Evolutionary conservation across 2,113 vertebrate genomes (phyloP).

Genomic region (Mus pahari): DNA sequence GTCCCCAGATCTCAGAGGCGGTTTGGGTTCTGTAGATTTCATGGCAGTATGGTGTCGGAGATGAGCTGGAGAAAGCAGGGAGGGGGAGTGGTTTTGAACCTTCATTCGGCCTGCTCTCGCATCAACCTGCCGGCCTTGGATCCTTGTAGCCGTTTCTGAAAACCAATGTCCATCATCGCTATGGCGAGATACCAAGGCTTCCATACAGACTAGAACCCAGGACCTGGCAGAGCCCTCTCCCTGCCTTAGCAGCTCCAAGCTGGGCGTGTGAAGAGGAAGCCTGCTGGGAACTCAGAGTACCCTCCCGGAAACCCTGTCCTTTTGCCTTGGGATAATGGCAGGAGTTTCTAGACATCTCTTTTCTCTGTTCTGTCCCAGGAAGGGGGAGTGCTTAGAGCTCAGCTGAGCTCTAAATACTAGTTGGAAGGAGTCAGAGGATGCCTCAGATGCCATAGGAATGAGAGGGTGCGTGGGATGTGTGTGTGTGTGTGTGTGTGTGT

Average conservation of each 20-base stretch:
- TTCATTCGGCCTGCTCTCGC: neutral
- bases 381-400: conserved; percentile 5
- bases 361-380: neutral
- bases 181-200: neutral
- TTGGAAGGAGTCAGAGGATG: conserved; percentile 64
- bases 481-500: neutral
- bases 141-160: neutral
- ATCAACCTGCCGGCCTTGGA: neutral
- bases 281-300: neutral
- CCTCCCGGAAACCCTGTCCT: neutral
- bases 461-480: neutral
- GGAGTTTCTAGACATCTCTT: neutral
- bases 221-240: neutral
- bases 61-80: neutral
- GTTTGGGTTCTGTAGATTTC: neutral
- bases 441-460: conserved; percentile 66
- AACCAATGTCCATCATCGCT: neutral
- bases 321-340: neutral
- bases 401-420: conserved; percentile 61
- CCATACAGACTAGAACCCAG: neutral
- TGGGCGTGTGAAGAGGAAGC: neutral
- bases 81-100: neutral
- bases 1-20: neutral
- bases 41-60: neutral
- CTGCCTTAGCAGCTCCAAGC: neutral